Percentiles rank a stretch among this genome's conserved stretches.
Conservation (phyloP, 2,113 vertebrate genomes). For the Rattus rattus region DNA sequence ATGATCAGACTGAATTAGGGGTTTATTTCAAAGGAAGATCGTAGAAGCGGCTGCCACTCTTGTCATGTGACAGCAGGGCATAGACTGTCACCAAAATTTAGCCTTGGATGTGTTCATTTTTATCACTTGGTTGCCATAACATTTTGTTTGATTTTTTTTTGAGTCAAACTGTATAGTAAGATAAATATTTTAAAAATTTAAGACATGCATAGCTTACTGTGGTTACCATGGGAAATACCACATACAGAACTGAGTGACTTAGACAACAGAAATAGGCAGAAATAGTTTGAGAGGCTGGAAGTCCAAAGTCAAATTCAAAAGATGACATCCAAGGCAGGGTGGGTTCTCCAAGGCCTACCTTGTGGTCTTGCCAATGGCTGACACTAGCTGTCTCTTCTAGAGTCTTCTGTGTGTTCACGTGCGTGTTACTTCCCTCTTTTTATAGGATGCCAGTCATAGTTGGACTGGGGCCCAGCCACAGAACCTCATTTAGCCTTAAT, state of each 20-base stretch:
- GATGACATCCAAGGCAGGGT: background rate
- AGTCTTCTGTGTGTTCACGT: background rate
- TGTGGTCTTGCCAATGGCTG: background rate
- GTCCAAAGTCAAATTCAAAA: background rate
- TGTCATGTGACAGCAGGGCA: background rate
- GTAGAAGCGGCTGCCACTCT: background rate
- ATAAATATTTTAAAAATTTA: background rate
- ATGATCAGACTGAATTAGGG: background rate
- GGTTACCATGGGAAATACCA: background rate
- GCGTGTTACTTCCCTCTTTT: background rate
- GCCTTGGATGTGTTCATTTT: background rate
- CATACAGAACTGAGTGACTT: background rate
- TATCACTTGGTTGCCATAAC: background rate
- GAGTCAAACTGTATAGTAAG: background rate
- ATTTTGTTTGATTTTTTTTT: background rate
- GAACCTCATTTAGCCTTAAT: background rate
- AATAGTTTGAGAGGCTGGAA: background rate
- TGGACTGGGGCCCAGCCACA: background rate
- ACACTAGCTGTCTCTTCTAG: background rate
- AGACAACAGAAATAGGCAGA: background rate
- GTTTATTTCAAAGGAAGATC: background rate
- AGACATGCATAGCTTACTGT: background rate
- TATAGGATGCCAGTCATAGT: background rate
- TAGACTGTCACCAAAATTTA: background rate
- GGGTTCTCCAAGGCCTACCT: background rate